Base-by-base conservation (phyloP, 2,797 vertebrate species). In the Pelochelys cantorii region DNA sequence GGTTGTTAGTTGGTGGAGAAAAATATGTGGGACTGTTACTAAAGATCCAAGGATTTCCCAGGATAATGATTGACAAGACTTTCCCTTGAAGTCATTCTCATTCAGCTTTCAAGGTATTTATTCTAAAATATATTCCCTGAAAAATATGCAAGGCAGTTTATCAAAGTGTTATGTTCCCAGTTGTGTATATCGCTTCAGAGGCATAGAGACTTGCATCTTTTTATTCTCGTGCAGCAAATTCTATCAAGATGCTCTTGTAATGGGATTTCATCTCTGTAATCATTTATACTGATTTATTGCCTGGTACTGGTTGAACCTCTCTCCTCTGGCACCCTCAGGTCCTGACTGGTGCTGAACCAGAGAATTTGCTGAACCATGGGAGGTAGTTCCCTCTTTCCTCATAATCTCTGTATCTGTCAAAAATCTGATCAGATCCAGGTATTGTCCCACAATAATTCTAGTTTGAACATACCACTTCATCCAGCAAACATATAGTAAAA, bases 321-420 rank as follows among this genome's bases (percentile, higher is more conserved):
- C 42, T 42, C 42, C 5, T 42, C 42, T 48, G 42, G 42, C 42
- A 48, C 42, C 42, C 42, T 48, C 42, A 48, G 42, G 42, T 8
- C 8, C 42, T 48, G 42, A 48, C 42, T 48, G 42, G 42, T 48
- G 42, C 42, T 48, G 42, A 48, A 48, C 42, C 42, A 48, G 42
- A 48, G 42, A 48, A 48, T 48, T 8, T 48, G 42, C 42, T 8
- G 42, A 48, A 48, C 42, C 42, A 48, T 48, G 42, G 42, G 84
- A 95, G 84, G 53, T 88, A 34, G 86, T 92, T 87, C 93, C 56
- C 7, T 31, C 75, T 81, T 94, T 62, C 86, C 90, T 93, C 68
- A 62, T 20, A 84, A 79, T 60, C 57, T 90, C 78, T 71, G 27
- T 84, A 78, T 14, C 60, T 85, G 52, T 81, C 56, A 87, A n/a